These are phyloP conservation scores for Halyomorpha halys DNA, from an alignment of 1,140 invertebrate species.

Conservation along the genomic window DNA sequence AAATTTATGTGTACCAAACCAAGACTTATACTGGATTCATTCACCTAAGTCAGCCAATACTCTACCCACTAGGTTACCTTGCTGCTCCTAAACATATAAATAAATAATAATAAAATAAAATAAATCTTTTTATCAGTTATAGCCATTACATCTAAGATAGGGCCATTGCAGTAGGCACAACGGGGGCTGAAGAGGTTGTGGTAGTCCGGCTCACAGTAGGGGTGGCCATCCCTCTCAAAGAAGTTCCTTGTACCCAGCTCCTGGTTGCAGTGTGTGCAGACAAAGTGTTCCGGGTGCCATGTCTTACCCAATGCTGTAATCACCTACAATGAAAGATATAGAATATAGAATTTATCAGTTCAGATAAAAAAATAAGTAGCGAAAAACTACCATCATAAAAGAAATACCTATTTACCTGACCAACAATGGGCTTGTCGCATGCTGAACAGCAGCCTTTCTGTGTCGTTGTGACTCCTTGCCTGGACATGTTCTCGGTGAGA, in stretches of 20 bases:
- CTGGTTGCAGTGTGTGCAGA: constrained; percentile 90
- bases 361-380: too few species aligned
- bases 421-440: constrained; percentile 96
- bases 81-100: too few species aligned
- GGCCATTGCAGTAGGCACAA: constrained; percentile 96
- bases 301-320: constrained; percentile 94
- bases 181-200: constrained; percentile 96
- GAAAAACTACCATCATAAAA: too few species aligned
- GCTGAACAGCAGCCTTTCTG: constrained; percentile 97
- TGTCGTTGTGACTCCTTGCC: constrained; percentile 92
- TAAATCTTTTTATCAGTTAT: too few species aligned
- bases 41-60: too few species aligned
- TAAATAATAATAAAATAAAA: too few species aligned
- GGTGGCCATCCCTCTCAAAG: constrained; percentile 91
- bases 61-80: too few species aligned
- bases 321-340: constrained; percentile 37
- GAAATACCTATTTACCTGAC: constrained; percentile 47
- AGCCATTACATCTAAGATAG: constrained; percentile 84
- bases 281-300: constrained; percentile 99
- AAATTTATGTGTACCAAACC: too few species aligned
- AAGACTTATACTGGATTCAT: too few species aligned
- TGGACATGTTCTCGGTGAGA: constrained; percentile 87
- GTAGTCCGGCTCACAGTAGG: constrained; percentile 97
- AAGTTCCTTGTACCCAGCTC: constrained; percentile 96
- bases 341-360: not conserved